These are phyloP conservation scores for Hydra vulgaris DNA, from an alignment of 30 jellyfish, hydroid and myxozoan genomes.

Conservation along the genomic window DNA sequence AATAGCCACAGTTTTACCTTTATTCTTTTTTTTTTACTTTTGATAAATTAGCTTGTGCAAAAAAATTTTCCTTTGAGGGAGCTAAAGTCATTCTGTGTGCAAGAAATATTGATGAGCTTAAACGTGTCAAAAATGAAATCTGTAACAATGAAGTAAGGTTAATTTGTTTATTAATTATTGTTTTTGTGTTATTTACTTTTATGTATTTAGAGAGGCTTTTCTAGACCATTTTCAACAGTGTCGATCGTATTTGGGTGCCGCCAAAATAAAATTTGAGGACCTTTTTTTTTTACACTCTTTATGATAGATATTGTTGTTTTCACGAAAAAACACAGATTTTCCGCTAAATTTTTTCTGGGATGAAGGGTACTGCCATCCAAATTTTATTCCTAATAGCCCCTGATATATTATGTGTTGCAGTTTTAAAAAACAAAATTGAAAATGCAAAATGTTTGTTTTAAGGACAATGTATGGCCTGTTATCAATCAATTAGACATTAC, in stretches of 20 bases:
- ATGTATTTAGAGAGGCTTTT: no score
- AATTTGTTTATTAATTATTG: no score
- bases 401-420: background rate
- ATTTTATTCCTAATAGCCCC: background rate
- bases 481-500: slow-evolving; percentile 47
- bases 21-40: background rate
- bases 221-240: background rate
- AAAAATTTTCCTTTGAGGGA: slow-evolving; percentile 54
- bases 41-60: slow-evolving; percentile 47
- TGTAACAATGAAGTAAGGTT: slow-evolving; percentile 19
- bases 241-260: no score
- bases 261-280: no score
- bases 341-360: no score
- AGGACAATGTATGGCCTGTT: slow-evolving; percentile 33
- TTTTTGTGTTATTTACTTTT: background rate
- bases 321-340: no score
- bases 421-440: background rate
- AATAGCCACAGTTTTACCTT: no score
- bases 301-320: no score
- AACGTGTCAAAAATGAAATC: slow-evolving; percentile 35
- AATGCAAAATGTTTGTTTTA: background rate
- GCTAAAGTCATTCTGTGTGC: slow-evolving; percentile 77
- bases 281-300: no score
- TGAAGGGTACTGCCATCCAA: no score
- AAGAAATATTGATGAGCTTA: slow-evolving; percentile 44